Conservation (phyloP, 1,140 invertebrate species). For the Drosophila varians region DNA sequence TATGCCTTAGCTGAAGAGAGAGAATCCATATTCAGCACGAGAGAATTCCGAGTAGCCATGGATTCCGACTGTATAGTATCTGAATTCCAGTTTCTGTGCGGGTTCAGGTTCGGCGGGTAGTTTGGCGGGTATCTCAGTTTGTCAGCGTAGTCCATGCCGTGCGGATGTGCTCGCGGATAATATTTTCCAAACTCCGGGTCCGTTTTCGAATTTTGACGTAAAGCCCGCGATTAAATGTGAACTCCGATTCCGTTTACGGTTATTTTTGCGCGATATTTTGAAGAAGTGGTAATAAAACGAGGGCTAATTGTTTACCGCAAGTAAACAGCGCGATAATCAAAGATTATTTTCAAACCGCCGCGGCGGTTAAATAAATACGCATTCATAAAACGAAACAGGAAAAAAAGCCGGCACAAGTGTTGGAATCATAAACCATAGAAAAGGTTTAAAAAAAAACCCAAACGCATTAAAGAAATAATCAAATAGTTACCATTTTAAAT, state of each 20-base stretch:
- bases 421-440: not conserved
- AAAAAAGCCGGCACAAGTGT: not conserved
- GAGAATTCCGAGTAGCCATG: constrained; percentile 8
- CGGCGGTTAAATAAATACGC: not conserved
- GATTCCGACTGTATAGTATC: not conserved
- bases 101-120: constrained; percentile 1
- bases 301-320: not conserved
- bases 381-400: not conserved
- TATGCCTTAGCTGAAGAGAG: not conserved
- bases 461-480: not conserved
- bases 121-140: constrained; percentile 41
- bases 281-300: not conserved
- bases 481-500: not conserved
- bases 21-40: constrained; percentile 49
- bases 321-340: not conserved
- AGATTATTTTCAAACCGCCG: not conserved
- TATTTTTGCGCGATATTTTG: constrained; percentile 15
- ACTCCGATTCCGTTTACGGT: constrained; percentile 17
- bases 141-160: constrained; percentile 67
- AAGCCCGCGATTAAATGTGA: constrained; percentile 7
- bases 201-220: constrained; percentile 59
- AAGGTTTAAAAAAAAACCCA: not conserved
- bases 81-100: not conserved
- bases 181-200: constrained; percentile 34
- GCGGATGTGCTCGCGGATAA: constrained; percentile 65